phyloP scores from a whole-genome alignment of 2,797 vertebrate genomes.

The Lepilemur septentrionalis region DNA sequence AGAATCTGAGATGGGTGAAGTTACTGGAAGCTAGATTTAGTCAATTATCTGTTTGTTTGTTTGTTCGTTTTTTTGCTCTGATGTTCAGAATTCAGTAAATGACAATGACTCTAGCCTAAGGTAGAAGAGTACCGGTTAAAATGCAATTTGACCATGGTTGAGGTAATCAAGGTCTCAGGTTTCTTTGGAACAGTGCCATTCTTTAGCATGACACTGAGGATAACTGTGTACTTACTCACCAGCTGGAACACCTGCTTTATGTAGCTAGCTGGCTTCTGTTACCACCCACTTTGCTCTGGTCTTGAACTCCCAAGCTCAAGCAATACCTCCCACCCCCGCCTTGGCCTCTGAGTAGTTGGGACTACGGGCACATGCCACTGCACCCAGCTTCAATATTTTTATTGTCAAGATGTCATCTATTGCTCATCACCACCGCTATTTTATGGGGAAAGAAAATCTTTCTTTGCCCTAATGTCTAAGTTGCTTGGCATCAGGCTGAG shows the following conservation, averaged over 20 bases:
- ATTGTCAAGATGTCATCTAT: not conserved
- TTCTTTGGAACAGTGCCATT: not conserved
- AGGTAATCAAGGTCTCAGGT: not conserved
- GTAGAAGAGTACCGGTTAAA: not conserved
- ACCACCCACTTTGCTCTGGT: not conserved
- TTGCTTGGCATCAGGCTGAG: not conserved
- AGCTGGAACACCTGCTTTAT: not conserved
- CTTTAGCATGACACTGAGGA: not conserved
- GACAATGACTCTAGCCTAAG: not conserved
- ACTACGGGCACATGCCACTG: not conserved
- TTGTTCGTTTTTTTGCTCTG: not conserved
- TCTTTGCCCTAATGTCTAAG: not conserved
- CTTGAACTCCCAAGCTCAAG: not conserved
- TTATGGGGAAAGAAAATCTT: not conserved
- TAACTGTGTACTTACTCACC: not conserved
- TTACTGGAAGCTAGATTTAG: not conserved
- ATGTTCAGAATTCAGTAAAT: not conserved
- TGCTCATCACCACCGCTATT: not conserved
- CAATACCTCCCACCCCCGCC: not conserved
- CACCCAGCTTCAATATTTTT: not conserved
- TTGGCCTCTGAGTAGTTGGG: not conserved
- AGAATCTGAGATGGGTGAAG: not conserved
- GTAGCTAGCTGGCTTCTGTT: not conserved
- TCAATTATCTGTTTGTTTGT: conserved; percentile 28
- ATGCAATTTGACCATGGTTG: not conserved